These are phyloP conservation scores for Cylloceria caligata DNA, from an alignment of 2,888 invertebrate species.

Conservation along the genomic window DNA sequence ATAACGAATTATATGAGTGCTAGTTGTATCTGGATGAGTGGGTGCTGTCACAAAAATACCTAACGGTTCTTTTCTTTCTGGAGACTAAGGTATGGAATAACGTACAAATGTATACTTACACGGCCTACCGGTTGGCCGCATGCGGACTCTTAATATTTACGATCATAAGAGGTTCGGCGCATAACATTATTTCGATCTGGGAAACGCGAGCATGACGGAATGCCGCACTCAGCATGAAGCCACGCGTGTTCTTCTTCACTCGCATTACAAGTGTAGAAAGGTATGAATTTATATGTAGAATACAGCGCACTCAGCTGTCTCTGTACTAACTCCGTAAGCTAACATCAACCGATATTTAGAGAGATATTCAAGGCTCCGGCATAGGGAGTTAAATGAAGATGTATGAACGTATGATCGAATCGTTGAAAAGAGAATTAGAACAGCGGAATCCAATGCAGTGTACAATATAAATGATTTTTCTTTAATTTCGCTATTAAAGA, in stretches of 20 bases:
- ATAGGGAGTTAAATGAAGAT: background rate
- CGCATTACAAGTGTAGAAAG: conserved; percentile 58
- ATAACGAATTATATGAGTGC: conserved; percentile 81
- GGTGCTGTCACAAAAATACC: conserved; percentile 77
- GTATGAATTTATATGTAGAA: background rate
- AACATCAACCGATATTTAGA: background rate
- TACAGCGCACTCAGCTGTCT: background rate
- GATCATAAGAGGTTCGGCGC: conserved; percentile 81
- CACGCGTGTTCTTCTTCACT: conserved; percentile 33
- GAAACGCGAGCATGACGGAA: conserved; percentile 84
- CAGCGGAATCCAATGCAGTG: background rate
- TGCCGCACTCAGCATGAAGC: conserved; percentile 72
- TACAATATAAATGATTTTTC: background rate
- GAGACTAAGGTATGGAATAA: conserved; percentile 17
- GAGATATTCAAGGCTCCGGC: background rate
- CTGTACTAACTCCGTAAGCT: background rate
- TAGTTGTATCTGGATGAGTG: conserved; percentile 70
- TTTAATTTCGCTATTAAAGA: background rate
- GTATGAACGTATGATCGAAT: background rate
- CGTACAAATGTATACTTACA: conserved; percentile 20
- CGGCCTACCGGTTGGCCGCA: conserved; percentile 27
- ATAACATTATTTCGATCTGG: conserved; percentile 84
- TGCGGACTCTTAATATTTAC: conserved; percentile 80
- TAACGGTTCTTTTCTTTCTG: conserved; percentile 76
- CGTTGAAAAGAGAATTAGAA: background rate